Base-by-base conservation (phyloP, 2,797 vertebrate species). In the Syngnathus rostellatus region DNA sequence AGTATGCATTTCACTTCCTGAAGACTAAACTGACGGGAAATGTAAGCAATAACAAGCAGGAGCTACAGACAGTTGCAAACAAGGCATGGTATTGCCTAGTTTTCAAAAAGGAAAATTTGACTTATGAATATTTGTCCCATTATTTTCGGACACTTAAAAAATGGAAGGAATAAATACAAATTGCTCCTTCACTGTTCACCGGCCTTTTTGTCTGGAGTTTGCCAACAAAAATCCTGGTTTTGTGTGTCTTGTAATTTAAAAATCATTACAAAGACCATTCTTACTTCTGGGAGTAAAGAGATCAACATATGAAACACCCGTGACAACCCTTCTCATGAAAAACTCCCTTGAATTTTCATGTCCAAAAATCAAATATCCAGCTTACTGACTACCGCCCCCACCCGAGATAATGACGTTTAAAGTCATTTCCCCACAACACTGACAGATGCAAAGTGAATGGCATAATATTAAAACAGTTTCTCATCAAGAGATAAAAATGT, bases 401-500 rank as follows among this genome's bases (percentile, higher is more conserved):
- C 25, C 72, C 74, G 69, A 76, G 74, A 63, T 53, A 16, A 61
- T 50, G 14, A 61, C 16, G 50, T 48, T 48, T 66, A 77, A 67
- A 54, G 63, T 41, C 67, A 60, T 66, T 69, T 71, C 66, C 63
- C 62, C 69, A 60, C 69, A 72, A 68, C 37, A 81, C 77, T 83
- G 72, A 62, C 79, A 74, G 78, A 85, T 81, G 79, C 81, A 83
- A 84, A 84, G 84, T 83, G 85, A 87, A 86, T 86, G 87, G 83
- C 86, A 84, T 77, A 80, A 89, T 87, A 88, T 88, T 90, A 85
- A 84, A 87, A 82, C 81, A 86, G 83, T 88, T 84, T 73, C 80
- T 89, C 85, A 87, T 88, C 82, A 83, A 85, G 87, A 89, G 80
- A 83, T 86, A 85, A 86, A 83, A 72, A 76, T 78, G 70, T 81